A percentile compares a stretch with the other conserved stretches of the same genome.
Conservation (phyloP, 2,797 vertebrate species). For the Danionella dracula region DNA sequence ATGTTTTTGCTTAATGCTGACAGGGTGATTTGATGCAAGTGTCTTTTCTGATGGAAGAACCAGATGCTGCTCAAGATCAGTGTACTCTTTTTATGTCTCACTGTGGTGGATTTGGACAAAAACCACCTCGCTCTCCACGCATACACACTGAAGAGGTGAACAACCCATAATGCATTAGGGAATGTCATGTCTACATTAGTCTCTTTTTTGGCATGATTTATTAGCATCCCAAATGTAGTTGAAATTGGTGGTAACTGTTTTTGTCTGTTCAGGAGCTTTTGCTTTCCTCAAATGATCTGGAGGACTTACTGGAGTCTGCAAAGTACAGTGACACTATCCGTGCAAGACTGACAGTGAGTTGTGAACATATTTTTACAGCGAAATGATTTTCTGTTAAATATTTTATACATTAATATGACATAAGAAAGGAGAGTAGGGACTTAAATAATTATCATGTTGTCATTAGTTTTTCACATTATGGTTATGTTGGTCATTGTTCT, state of each 20-base stretch:
- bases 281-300: slow-evolving; percentile 69
- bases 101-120: slow-evolving; percentile 50
- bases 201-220: background rate
- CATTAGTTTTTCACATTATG: too few relatives aligned
- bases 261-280: slow-evolving; percentile 54
- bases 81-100: slow-evolving; percentile 60
- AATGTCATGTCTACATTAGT: background rate
- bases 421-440: too few relatives aligned
- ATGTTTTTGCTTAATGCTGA: too few relatives aligned
- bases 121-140: slow-evolving; percentile 50
- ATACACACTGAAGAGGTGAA: slow-evolving; percentile 53
- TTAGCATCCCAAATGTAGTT: background rate
- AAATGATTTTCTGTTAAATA: too few relatives aligned
- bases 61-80: slow-evolving; percentile 65
- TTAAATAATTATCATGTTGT: too few relatives aligned
- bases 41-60: slow-evolving; percentile 76
- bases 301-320: slow-evolving; percentile 53
- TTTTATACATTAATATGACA: too few relatives aligned
- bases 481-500: too few relatives aligned
- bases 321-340: slow-evolving; percentile 26
- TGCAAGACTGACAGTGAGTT: slow-evolving; percentile 54
- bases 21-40: slow-evolving; percentile 79
- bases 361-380: too few relatives aligned
- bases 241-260: too few relatives aligned
- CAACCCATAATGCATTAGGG: background rate